Percentiles rank a stretch among this genome's conserved stretches.
Evolutionary conservation across 2,888 invertebrate genomes (phyloP).

Genomic region (Sarcophaga subvicina): DNA sequence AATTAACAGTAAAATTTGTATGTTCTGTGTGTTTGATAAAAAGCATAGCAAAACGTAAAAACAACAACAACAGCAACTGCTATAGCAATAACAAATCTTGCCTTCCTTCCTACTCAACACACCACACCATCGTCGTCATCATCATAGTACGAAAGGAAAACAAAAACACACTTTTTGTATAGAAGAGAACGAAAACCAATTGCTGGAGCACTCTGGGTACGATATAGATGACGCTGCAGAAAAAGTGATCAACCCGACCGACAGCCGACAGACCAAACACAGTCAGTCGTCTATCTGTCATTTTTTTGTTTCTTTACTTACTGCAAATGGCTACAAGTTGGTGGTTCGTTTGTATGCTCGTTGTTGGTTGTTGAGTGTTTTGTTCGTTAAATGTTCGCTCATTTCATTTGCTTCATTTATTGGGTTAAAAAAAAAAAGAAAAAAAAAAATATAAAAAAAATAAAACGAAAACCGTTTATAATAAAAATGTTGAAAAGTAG

Average conservation of each 20-base stretch:
- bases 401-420: slow-evolving; percentile 59
- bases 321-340: neutral
- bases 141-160: neutral
- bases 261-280: neutral
- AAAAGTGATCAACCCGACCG: too few relatives aligned
- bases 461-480: slow-evolving; percentile 41
- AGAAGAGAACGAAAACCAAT: neutral
- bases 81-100: neutral
- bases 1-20: slow-evolving; percentile 69
- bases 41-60: slow-evolving; percentile 55
- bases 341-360: neutral
- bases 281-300: slow-evolving; percentile 3
- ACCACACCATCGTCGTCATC: neutral
- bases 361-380: slow-evolving; percentile 6
- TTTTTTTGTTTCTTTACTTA: neutral
- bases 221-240: too few relatives aligned
- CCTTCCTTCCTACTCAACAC: neutral
- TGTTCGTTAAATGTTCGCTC: slow-evolving; percentile 42
- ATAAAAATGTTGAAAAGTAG: slow-evolving; percentile 64
- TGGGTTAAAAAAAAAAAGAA: slow-evolving; percentile 30
- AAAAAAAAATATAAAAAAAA: neutral
- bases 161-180: too few relatives aligned
- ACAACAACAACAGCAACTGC: neutral
- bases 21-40: slow-evolving; percentile 62
- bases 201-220: too few relatives aligned